Percentiles rank a stretch among this genome's conserved stretches.
These are phyloP conservation scores for Ctena decussata DNA, from an alignment of 2,888 invertebrate genomes.

Conservation along the genomic window DNA sequence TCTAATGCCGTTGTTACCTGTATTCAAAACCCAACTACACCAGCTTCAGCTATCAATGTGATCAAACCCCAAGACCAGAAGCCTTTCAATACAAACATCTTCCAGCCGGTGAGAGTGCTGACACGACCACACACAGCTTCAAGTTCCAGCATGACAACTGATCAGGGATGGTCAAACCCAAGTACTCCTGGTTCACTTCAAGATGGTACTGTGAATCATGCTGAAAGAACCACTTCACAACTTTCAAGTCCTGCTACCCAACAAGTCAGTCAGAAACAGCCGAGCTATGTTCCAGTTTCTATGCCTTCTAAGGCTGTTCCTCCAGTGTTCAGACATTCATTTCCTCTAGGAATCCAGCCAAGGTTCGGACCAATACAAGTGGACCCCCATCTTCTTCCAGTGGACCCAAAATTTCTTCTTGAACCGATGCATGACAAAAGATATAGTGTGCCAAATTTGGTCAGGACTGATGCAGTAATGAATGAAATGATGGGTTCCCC, in stretches of 20 bases:
- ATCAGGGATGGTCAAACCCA: constrained; percentile 42
- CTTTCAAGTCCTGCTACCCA: not conserved
- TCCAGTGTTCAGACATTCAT: not conserved
- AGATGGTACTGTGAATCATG: not conserved
- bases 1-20: not conserved
- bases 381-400: not conserved
- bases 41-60: not conserved
- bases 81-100: constrained; percentile 1
- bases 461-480: not conserved
- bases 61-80: not conserved
- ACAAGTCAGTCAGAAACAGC: not conserved
- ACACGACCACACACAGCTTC: constrained; percentile 27
- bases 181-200: constrained; percentile 43
- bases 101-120: constrained; percentile 43
- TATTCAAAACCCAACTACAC: not conserved
- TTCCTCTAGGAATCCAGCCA: not conserved
- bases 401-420: not conserved
- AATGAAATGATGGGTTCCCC: not conserved
- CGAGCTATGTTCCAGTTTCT: not conserved
- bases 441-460: not conserved
- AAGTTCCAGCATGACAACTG: not conserved
- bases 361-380: not conserved
- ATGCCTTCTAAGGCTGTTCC: not conserved
- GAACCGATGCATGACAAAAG: not conserved
- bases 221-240: not conserved